Percentiles rank a stretch among this genome's conserved stretches.
Evolutionary conservation across 2,113 vertebrate genomes (phyloP).

Genomic region (Chloroceryle aenea): DNA sequence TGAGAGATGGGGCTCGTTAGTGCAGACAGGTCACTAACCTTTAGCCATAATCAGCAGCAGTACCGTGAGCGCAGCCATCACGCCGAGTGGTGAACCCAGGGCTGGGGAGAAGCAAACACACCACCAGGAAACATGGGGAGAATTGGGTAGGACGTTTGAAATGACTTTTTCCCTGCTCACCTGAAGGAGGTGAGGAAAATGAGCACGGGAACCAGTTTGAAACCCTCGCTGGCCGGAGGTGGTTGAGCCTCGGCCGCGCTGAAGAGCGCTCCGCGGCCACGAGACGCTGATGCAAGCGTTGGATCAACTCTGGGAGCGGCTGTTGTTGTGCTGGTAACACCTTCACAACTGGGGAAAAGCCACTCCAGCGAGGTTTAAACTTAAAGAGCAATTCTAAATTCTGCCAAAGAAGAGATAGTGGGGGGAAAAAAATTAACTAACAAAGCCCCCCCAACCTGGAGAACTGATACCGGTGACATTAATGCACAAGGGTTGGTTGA

Average conservation of each 20-base stretch:
- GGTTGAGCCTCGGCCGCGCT: neutral
- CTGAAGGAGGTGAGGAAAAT: neutral
- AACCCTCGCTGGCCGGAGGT: neutral
- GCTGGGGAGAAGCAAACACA: neutral
- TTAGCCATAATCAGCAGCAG: neutral
- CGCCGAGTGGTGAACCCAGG: neutral
- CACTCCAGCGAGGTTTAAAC: neutral
- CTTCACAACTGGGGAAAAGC: neutral
- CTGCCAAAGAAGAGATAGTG: neutral
- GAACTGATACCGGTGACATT: neutral
- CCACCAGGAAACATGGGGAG: neutral
- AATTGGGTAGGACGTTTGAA: neutral
- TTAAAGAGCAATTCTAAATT: neutral
- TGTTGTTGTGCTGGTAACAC: neutral
- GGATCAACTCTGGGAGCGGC: neutral
- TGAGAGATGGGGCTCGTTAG: neutral
- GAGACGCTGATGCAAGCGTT: neutral
- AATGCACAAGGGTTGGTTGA: neutral
- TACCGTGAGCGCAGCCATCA: neutral
- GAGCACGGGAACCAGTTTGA: rapidly evolving
- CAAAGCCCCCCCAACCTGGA: too few relatives aligned
- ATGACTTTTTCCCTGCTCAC: too few relatives aligned
- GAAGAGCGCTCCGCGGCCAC: rapidly evolving
- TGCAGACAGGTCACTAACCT: neutral
- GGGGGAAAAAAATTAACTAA: too few relatives aligned